Percentiles rank a stretch among this genome's conserved stretches.
Conservation (phyloP, 2,888 invertebrate species). For the Erebia ligea region DNA sequence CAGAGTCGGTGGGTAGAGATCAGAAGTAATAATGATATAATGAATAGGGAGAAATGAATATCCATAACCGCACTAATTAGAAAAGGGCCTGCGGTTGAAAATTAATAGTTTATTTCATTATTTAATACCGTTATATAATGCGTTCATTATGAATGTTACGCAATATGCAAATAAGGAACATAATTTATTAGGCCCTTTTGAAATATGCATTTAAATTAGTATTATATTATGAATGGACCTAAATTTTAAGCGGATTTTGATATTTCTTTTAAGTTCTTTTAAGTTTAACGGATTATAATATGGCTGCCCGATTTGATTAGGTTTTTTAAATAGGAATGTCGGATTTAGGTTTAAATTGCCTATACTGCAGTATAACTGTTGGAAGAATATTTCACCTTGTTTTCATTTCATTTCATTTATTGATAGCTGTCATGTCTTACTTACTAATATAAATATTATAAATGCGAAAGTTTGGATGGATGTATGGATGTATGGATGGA, state of each 20-base stretch:
- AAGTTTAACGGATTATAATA: not conserved
- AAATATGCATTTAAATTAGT: conserved; percentile 10
- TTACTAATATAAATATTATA: no score
- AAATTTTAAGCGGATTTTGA: not conserved
- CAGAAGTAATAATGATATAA: not conserved
- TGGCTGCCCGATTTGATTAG: not conserved
- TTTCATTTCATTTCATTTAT: no score
- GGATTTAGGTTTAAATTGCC: not conserved
- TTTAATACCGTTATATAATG: conserved; percentile 14
- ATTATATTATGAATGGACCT: not conserved
- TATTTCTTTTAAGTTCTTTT: not conserved
- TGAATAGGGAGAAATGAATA: conserved; percentile 1
- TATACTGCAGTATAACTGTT: no score
- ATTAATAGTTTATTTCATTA: conserved; percentile 13
- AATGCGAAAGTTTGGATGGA: no score
- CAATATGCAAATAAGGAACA: conserved; percentile 13
- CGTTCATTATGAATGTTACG: conserved; percentile 16
- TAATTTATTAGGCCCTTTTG: conserved; percentile 10
- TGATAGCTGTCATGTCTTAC: no score
- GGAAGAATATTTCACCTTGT: no score
- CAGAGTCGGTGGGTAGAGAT: no score
- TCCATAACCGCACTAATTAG: conserved; percentile 20
- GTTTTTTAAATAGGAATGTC: not conserved
- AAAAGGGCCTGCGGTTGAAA: conserved; percentile 23
- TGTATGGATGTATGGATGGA: no score